phyloP scores from a whole-genome alignment of 1,140 invertebrate genomes.

The Sitophilus oryzae region DNA sequence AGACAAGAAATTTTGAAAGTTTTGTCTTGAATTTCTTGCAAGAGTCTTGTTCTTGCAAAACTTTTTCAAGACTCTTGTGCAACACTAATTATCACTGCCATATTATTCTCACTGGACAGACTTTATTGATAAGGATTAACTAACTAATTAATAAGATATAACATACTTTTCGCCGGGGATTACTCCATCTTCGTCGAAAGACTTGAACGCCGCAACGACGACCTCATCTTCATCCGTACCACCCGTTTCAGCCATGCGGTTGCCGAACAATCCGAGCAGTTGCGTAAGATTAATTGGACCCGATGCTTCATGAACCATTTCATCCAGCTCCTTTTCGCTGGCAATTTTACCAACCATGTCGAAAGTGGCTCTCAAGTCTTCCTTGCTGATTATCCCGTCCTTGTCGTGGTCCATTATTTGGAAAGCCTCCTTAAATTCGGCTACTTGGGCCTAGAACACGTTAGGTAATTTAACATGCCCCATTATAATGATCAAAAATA shows the following conservation, averaged over 20 bases:
- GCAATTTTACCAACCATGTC: slow-evolving; percentile 88
- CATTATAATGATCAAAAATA: too few relatives aligned
- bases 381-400: slow-evolving; percentile 89
- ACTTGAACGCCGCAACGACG: slow-evolving; percentile 89
- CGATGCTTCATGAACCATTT: slow-evolving; percentile 81
- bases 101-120: too few relatives aligned
- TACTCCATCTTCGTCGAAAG: slow-evolving; percentile 87
- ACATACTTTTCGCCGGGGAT: slow-evolving; percentile 77
- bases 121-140: too few relatives aligned
- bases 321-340: slow-evolving; percentile 84
- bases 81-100: too few relatives aligned
- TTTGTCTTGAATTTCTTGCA: too few relatives aligned
- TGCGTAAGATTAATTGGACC: slow-evolving; percentile 95
- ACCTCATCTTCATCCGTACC: slow-evolving; percentile 89
- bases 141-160: too few relatives aligned
- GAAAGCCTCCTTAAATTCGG: too few relatives aligned
- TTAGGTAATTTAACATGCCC: too few relatives aligned
- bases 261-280: slow-evolving; percentile 85
- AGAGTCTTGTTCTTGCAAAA: too few relatives aligned
- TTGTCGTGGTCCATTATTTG: slow-evolving; percentile 99
- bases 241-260: slow-evolving; percentile 73
- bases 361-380: slow-evolving; percentile 91
- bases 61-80: too few relatives aligned
- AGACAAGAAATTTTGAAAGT: too few relatives aligned
- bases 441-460: too few relatives aligned